A percentile compares a stretch with the other conserved stretches of the same genome.
Conservation (phyloP, 2,888 invertebrate species). For the Augiades crinisus region DNA sequence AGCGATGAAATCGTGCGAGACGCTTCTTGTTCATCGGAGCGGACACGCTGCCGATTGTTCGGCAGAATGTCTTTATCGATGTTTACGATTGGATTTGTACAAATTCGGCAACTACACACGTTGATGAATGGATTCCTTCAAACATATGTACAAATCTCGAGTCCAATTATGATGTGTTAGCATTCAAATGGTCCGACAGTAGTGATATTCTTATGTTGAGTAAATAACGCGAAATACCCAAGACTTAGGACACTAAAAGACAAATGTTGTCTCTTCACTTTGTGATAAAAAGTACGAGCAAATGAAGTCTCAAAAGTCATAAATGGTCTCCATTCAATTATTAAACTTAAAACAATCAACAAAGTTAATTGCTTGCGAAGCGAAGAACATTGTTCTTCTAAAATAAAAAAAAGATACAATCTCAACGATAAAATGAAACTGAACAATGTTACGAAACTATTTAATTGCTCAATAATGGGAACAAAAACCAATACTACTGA, state of each 20-base stretch:
- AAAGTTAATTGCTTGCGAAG: conserved; percentile 1
- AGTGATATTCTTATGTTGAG: too few species aligned
- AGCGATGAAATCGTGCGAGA: conserved; percentile 1
- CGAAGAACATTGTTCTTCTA: conserved; percentile 4
- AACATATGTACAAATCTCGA: too few species aligned
- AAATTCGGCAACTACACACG: too few species aligned
- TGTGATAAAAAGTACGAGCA: not conserved
- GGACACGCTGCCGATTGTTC: not conserved
- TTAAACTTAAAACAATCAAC: not conserved
- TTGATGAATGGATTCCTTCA: too few species aligned
- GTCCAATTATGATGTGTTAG: too few species aligned
- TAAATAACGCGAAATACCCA: too few species aligned
- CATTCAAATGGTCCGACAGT: too few species aligned
- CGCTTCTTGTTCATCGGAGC: conserved; percentile 7
- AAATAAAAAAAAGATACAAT: not conserved
- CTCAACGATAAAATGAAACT: conserved; percentile 4
- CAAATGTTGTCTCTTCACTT: too few species aligned
- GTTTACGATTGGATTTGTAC: conserved; percentile 1
- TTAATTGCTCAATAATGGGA: conserved; percentile 16
- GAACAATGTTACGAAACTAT: conserved; percentile 12
- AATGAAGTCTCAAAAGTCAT: not conserved
- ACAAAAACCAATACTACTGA: conserved; percentile 8
- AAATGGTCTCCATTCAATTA: not conserved
- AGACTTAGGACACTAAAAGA: too few species aligned
- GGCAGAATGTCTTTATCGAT: conserved; percentile 5